Evolutionary conservation across 2,888 invertebrate species (phyloP), one percentile per base, ranked within the genome.

Genomic region (Heterodera filipjevi): DNA sequence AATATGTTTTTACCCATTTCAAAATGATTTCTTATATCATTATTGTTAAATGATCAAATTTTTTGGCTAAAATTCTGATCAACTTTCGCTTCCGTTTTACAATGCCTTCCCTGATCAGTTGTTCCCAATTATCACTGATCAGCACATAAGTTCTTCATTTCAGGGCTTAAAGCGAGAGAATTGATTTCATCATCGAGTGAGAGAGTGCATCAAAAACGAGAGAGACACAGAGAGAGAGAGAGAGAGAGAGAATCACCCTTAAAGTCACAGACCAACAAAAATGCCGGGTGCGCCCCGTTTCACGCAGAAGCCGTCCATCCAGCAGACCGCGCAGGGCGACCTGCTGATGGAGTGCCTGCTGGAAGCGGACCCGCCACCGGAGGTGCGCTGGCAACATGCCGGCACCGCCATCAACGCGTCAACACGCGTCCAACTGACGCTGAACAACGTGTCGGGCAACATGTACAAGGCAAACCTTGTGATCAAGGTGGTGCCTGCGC

Each of bases 221-320:
- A 39, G 39, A 6, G 39, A 10, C 6, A 39, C 39, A 39, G 39
- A 49, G 12, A 44, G 44, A 44, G 44, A 44, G 44, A 44, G 44
- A 44, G 44, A 44, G 5, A 44, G 44, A 44, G 12, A 44, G 44
- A 5, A 44, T 44, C 44, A 44, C 44, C 44, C 5, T 44, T 44
- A 12, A 44, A 44, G 44, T 44, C 8, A 12, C 19, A 1, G 16
- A 49, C 14, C 3, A 49, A 32, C 59, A 74, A 84, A 76, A 66
- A 89, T 89, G 89, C 87, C 89, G 81, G 89, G 88, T 79, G 95
- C 96, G 91, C 96, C 96, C 90, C 96, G 96, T 90, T 97, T 97
- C 92, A 94, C 95, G 91, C 95, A 96, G 92, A 96, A 96, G 92
- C 96, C 96, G 83, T 93, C 95, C 87, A 97, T 97, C 91, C 93